A percentile compares a stretch with the other conserved stretches of the same genome.
Evolutionary conservation across 2,797 vertebrate genomes (phyloP).

Genomic region (Danio aesculapii): DNA sequence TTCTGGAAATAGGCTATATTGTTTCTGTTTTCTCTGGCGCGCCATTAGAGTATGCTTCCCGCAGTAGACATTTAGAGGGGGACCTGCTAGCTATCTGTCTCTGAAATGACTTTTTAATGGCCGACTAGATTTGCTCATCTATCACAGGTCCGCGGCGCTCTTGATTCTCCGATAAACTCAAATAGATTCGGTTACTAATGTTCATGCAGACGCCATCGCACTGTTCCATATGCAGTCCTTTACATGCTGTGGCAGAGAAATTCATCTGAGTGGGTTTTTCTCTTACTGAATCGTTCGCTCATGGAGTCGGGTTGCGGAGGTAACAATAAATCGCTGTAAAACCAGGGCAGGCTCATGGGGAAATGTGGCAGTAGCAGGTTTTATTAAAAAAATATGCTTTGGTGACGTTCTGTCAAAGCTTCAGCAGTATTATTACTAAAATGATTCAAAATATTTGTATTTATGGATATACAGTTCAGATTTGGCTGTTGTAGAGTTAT

Average conservation of each 20-base stretch:
- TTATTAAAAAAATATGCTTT: not conserved
- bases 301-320: constrained; percentile 7
- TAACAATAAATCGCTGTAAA: constrained; percentile 26
- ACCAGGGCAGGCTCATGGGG: constrained; percentile 4
- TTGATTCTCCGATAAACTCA: constrained; percentile 64
- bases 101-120: constrained; percentile 89
- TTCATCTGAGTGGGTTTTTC: constrained; percentile 45
- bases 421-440: not conserved
- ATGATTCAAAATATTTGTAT: not conserved
- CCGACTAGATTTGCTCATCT: constrained; percentile 83
- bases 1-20: constrained; percentile 45
- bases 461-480: not conserved
- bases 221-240: constrained; percentile 32
- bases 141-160: constrained; percentile 70
- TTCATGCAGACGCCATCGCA: constrained; percentile 14
- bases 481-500: no score
- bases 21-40: constrained; percentile 41
- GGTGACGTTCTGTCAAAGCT: not conserved
- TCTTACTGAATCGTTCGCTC: constrained; percentile 10
- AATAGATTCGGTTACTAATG: constrained; percentile 62
- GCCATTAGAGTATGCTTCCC: constrained; percentile 54
- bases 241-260: constrained; percentile 29
- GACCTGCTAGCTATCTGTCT: constrained; percentile 81
- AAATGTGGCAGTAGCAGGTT: not conserved
- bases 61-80: constrained; percentile 61